Evolutionary conservation across 2,113 vertebrate species (phyloP).

Genomic region (Dermatemys mawii): DNA sequence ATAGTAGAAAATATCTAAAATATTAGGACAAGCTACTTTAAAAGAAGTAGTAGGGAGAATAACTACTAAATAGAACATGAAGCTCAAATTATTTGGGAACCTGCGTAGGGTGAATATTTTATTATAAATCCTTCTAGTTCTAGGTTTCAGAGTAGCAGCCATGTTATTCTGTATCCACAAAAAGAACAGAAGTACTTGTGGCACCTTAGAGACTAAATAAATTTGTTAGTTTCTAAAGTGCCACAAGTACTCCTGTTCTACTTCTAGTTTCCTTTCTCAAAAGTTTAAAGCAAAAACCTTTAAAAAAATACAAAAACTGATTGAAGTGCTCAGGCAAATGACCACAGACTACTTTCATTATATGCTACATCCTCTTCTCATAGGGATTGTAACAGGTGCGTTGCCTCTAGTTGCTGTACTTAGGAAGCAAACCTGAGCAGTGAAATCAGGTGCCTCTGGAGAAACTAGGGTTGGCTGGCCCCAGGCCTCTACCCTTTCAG

Average conservation of each 20-base stretch:
- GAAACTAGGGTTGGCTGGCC: neutral
- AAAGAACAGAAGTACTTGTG: no score
- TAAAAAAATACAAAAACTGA: neutral
- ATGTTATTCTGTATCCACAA: no score
- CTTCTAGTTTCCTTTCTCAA: neutral
- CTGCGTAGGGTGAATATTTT: neutral
- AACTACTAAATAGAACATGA: neutral
- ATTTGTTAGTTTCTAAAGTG: no score
- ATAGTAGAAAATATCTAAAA: rapidly evolving
- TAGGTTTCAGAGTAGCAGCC: no score
- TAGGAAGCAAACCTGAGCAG: neutral
- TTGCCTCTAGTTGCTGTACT: neutral
- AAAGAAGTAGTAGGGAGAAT: neutral
- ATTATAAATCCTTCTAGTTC: neutral
- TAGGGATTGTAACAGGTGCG: neutral
- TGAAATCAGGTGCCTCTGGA: neutral
- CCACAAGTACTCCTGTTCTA: no score
- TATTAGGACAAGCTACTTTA: rapidly evolving
- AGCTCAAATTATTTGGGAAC: neutral
- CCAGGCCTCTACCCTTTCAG: neutral
- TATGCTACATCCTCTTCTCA: neutral
- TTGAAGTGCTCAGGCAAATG: neutral
- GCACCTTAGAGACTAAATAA: no score
- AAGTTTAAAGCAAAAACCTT: neutral
- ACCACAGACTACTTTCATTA: neutral